Base-by-base conservation (phyloP, 1,140 invertebrate genomes). In the Sarcophaga peregrina region DNA sequence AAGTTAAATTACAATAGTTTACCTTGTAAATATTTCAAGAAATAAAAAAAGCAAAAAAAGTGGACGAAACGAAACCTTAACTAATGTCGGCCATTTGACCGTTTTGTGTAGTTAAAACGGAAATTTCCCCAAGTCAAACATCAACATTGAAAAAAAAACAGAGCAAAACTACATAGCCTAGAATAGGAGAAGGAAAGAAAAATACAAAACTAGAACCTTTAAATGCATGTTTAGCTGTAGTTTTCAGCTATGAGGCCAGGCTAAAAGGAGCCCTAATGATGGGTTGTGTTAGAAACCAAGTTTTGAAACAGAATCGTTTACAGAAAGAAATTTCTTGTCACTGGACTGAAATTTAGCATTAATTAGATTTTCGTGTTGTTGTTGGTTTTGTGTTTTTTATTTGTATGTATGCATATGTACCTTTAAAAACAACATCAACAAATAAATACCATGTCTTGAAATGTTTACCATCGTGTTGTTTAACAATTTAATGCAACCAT, bases 341-440 rank as follows among this genome's bases (percentile, higher is more conserved):
- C 52, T 68, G 52, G 80, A 52, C 80, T 62, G 58, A 81, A 81
- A 81, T 62, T 62, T 81, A 52, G 80, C 80, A 81, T 68, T 81
- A 81, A 81, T 81, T 81, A 81, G 50, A 15, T 76, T 20, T 9
- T 74, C 20, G n/a, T 72, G 52, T 10, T 54, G 52, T 54, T 54
- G 52, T 54, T 54, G 52, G 10, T 72, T n/a, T 20, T 72, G n/a
- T n/a, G n/a, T n/a, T n/a, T n/a, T n/a, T n/a, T n/a, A n/a, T n/a
- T n/a, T n/a, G n/a, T n/a, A n/a, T n/a, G n/a, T n/a, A n/a, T n/a
- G n/a, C n/a, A n/a, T n/a, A n/a, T n/a, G n/a, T n/a, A n/a, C n/a
- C n/a, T n/a, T 76, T 37, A 72, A 72, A 17, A 72, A 25, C 62
- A 72, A 72, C n/a, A 72, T 72, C 37, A 72, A 17, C 62, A 72